Conservation (phyloP, 2,113 vertebrate species). For the Passer domesticus region DNA sequence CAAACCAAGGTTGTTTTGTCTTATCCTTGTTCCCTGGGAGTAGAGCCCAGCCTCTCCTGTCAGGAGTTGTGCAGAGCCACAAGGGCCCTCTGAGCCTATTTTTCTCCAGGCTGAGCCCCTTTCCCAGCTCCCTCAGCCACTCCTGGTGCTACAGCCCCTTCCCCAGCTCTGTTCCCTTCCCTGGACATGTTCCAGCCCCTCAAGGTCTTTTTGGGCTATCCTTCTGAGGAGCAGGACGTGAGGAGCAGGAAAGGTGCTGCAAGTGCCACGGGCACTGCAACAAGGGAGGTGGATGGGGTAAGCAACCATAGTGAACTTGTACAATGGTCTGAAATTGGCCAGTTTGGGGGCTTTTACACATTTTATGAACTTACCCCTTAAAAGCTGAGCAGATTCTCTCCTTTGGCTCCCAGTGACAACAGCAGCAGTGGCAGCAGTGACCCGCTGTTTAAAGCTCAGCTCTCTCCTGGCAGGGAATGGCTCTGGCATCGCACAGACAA, state of each 20-base stretch:
- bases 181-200: background rate
- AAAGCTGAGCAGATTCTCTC: background rate
- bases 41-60: background rate
- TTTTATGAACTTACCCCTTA: background rate
- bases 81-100: background rate
- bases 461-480: accelerated
- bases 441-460: background rate
- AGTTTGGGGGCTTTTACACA: accelerated
- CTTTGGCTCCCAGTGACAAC: background rate
- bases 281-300: accelerated
- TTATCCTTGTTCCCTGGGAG: background rate
- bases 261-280: accelerated
- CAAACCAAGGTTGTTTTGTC: background rate
- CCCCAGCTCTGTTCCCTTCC: background rate
- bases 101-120: background rate
- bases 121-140: background rate
- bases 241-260: accelerated
- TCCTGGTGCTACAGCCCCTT: background rate
- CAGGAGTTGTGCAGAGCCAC: background rate
- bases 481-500: background rate
- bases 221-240: background rate
- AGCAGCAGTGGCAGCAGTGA: background rate
- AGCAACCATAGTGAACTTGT: accelerated
- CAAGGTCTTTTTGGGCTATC: background rate
- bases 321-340: background rate